Evolutionary conservation across 1,140 invertebrate genomes (phyloP), one percentile per base, ranked within the genome.

Genomic region (Drosophila biarmipes): DNA sequence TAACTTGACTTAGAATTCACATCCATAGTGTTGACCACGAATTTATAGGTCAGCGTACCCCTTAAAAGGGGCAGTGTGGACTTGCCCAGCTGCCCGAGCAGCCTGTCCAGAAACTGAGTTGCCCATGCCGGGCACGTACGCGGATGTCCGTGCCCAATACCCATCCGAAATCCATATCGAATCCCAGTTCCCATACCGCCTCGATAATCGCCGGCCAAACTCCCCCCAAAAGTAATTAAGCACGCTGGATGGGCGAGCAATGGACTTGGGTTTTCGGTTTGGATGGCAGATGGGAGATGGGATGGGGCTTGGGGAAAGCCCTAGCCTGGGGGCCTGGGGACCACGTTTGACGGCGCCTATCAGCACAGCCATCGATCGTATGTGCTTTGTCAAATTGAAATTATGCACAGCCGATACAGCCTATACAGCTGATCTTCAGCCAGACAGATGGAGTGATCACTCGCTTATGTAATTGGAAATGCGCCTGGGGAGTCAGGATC

Each of bases 361-460:
- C 78, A 85, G 56, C 73, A 38, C 40, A 57, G 48, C 81, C 81
- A 85, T 85, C 81, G 72, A 86, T 78, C 81, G 74, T 87, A 78
- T 86, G 82, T 86, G 81, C 80, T 84, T 72, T 82, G 82, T 84
- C 80, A 86, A 86, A 86, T 86, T 87, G 81, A 86, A 86, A 86
- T 86, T 86, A 86, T 86, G 82, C 81, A 86, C 81, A 86, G 73
- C 73, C 68, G 73, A 85, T 84, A 76, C 81, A 86, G 77, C 73
- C 64, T 66, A 86, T 84, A 76, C 81, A 80, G 77, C 73, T 77
- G 81, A 85, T 82, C 80, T 56, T 74, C 74, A 64, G 77, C 45
- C 71, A 52, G 75, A 73, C 81, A 86, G 75, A 55, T 74, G 51
- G 78, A 81, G 66, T 57, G 66, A 77, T 80, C 68, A 49, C 53